Conservation (phyloP, 2,797 vertebrate species). For the Chelon auratus region DNA sequence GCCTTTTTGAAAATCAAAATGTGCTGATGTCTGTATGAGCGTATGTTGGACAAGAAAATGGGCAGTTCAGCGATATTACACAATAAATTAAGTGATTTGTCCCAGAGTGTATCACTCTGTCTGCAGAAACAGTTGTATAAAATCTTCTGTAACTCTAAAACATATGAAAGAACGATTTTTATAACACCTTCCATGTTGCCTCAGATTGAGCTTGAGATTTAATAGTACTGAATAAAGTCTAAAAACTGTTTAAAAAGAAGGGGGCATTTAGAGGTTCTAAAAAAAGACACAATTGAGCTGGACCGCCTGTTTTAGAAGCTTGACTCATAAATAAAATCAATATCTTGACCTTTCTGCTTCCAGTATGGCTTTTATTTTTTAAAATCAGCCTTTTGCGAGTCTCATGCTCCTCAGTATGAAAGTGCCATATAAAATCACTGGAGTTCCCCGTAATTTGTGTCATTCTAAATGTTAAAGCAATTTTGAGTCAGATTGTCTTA, state of each 20-base stretch:
- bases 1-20: background rate
- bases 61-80: too few species aligned
- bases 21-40: background rate
- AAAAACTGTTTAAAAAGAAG: too few species aligned
- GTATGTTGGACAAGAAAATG: too few species aligned
- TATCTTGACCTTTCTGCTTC: background rate
- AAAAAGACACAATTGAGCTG: background rate
- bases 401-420: background rate
- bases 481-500: constrained; percentile 7
- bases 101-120: background rate
- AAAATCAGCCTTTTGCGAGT: background rate
- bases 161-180: background rate
- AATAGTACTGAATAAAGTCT: background rate
- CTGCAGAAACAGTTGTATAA: background rate
- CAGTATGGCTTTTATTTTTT: background rate
- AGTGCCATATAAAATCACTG: background rate
- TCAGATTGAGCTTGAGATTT: background rate
- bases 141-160: background rate
- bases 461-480: constrained; percentile 20
- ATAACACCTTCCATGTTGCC: background rate
- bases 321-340: background rate
- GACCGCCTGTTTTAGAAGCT: background rate
- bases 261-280: too few species aligned
- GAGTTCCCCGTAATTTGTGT: background rate
- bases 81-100: background rate